Conservation (phyloP, 2,888 invertebrate genomes). For the Crioceris asparagi region DNA sequence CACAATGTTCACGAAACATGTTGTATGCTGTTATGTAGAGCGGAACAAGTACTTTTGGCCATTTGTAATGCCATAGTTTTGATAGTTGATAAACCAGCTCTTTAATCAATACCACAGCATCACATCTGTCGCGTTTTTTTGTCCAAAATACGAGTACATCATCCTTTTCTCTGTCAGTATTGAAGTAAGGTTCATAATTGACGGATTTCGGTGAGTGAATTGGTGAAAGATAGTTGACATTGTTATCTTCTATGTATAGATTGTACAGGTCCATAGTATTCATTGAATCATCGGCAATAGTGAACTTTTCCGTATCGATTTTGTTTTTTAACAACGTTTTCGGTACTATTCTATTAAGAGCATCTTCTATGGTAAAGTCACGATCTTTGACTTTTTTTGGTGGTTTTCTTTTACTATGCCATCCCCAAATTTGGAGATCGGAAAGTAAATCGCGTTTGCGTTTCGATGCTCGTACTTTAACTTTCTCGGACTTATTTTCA, state of each 20-base stretch:
- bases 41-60: slow-evolving; percentile 51
- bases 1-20: slow-evolving; percentile 41
- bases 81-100: slow-evolving; percentile 49
- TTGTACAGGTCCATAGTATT: slow-evolving; percentile 53
- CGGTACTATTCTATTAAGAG: slow-evolving; percentile 56
- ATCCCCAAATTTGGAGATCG: slow-evolving; percentile 66
- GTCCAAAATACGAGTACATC: slow-evolving; percentile 55
- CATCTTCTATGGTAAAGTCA: slow-evolving; percentile 57
- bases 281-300: slow-evolving; percentile 44
- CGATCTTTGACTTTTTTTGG: slow-evolving; percentile 45
- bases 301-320: slow-evolving; percentile 39
- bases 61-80: slow-evolving; percentile 50
- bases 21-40: slow-evolving; percentile 36
- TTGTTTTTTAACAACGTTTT: slow-evolving; percentile 22
- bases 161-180: slow-evolving; percentile 48
- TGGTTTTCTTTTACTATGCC: slow-evolving; percentile 54
- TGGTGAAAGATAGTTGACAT: slow-evolving; percentile 27
- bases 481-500: slow-evolving; percentile 27
- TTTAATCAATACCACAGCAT: slow-evolving; percentile 50
- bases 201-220: slow-evolving; percentile 28
- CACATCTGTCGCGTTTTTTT: slow-evolving; percentile 43
- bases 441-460: slow-evolving; percentile 63
- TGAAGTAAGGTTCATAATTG: slow-evolving; percentile 48
- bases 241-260: slow-evolving; percentile 42
- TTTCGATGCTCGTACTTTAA: slow-evolving; percentile 35